Evolutionary conservation across 2,888 invertebrate genomes (phyloP), one percentile per base, ranked within the genome.

Genomic region (Synanthedon myopaeformis): DNA sequence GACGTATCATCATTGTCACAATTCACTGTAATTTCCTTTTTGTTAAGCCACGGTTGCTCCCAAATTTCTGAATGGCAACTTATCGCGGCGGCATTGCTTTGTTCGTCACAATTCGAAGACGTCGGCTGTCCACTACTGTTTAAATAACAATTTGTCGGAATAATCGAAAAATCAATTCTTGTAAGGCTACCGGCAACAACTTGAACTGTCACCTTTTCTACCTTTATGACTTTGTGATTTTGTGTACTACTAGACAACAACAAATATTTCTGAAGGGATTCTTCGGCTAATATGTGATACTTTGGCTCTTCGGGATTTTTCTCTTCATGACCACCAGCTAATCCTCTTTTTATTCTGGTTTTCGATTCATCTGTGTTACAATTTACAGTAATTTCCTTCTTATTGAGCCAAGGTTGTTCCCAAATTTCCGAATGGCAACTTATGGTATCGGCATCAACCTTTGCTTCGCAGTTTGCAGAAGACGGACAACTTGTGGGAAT

Each of bases 331-430:
- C 58, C 58, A 19, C 53, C 56, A 55, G 51, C 13, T 41, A 53
- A 0, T 1, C 28, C 14, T 52, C 60, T 53, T 54, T 64, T 63
- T 1, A 1, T 41, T 57, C 59, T 62, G 11, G 41, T 12, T 8
- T 55, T 52, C 14, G 12, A 35, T n/a, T 41, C 12, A 1, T 35
- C 51, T 2, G n/a, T 28, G 5, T 59, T 49, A 48, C 70, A 71
- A 3, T 52, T 51, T 1, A 67, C 67, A 3, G 57, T 52, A n/a
- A 69, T 62, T 51, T 88, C 71, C 1, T 74, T 76, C 42, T 77
- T 70, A 0, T 69, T 59, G n/a, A 89, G 45, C 92, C 92, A 92
- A 0, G 86, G 76, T 53, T 79, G 82, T 19, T 90, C 87, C 91
- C 90, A 92, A 42, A 91, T 78, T 41, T 72, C 60, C 23, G 90